Percentiles rank a stretch among this genome's conserved stretches.
Conservation (phyloP, 2,888 invertebrate species). For the Drosophila ustulata region DNA sequence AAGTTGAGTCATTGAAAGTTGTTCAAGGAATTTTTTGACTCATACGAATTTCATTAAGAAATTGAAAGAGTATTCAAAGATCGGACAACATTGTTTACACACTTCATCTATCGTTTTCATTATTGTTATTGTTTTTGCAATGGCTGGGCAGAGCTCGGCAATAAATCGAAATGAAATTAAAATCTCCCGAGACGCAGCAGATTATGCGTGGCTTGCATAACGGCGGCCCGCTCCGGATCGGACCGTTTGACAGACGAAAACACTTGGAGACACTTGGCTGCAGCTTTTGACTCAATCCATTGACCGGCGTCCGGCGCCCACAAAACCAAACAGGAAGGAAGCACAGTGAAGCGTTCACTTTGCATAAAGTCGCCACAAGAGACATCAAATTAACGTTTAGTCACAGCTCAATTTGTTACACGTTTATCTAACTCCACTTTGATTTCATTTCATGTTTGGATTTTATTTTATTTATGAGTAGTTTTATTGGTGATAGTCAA, state of each 20-base stretch:
- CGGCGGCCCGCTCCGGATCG: constrained; percentile 17
- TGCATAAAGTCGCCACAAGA: constrained; percentile 30
- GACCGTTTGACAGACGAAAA: constrained; percentile 15
- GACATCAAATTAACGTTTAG: constrained; percentile 38
- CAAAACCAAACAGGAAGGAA: constrained; percentile 50
- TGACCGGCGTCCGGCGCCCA: constrained; percentile 13
- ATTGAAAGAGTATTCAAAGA: constrained; percentile 17
- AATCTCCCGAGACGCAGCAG: constrained; percentile 40
- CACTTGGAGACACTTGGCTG: constrained; percentile 22
- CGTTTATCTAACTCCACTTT: constrained; percentile 18
- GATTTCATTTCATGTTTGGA: constrained; percentile 10
- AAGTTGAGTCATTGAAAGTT: neutral
- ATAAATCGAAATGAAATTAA: constrained; percentile 46
- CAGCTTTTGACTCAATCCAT: constrained; percentile 17
- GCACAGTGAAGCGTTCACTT: constrained; percentile 40
- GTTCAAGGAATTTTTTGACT: neutral
- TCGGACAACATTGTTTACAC: constrained; percentile 3
- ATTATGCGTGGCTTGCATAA: constrained; percentile 48
- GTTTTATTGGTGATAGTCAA: constrained; percentile 4
- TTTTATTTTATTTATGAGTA: constrained; percentile 32
- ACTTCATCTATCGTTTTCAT: constrained; percentile 12
- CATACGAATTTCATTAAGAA: neutral
- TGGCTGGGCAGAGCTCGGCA: constrained; percentile 27
- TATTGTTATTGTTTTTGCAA: constrained; percentile 28
- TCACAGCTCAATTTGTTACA: constrained; percentile 31